Base-by-base conservation (phyloP, 1,140 invertebrate species). In the Phymorhynchus buccinoides region DNA sequence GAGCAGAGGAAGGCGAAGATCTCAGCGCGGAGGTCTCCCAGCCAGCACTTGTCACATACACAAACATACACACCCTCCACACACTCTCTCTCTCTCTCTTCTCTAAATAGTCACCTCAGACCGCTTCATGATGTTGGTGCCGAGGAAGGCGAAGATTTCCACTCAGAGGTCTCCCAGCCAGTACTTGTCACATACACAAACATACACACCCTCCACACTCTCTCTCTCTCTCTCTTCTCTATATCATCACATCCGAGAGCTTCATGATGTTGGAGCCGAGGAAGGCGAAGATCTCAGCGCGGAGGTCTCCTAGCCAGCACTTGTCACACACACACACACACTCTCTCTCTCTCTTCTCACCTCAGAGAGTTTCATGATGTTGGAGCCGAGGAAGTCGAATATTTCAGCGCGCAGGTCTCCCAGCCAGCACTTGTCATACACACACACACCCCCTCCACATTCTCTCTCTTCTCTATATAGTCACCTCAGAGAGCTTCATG, bases 361-460 rank as follows among this genome's bases (percentile, higher is more conserved):
- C 96, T 92, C 42, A 95, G 92, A 89, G 94, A 95, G 88, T 94
- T 94, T 52, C 39, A 75, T 83, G 68, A 96, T 89, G 88, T 96
- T 96, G 56, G 94, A 91, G 37, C 94, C 94, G 62, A 95, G 94
- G 39, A 96, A 93, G 87, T 95, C 92, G 86, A 95, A 94, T 88
- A 96, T 96, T 86, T 96, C 95, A 1, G 93, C 88, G 22, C 89
- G 68, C 22, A 93, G 82, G 82, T 93, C 91, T 16, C 90, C 92
- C n/a, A 96, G 94, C 0, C 94, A 95, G 92, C 96, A 96, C n/a
- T 95, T 96, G 91, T 96, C 96, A n/a, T n/a, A n/a, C n/a, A n/a
- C n/a, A n/a, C n/a, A n/a, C n/a, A n/a, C n/a, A n/a, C n/a, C n/a
- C n/a, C n/a, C n/a, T n/a, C n/a, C n/a, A n/a, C n/a, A n/a, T n/a